Base-by-base conservation (phyloP, 2,113 vertebrate genomes). In the Pristiophorus japonicus region DNA sequence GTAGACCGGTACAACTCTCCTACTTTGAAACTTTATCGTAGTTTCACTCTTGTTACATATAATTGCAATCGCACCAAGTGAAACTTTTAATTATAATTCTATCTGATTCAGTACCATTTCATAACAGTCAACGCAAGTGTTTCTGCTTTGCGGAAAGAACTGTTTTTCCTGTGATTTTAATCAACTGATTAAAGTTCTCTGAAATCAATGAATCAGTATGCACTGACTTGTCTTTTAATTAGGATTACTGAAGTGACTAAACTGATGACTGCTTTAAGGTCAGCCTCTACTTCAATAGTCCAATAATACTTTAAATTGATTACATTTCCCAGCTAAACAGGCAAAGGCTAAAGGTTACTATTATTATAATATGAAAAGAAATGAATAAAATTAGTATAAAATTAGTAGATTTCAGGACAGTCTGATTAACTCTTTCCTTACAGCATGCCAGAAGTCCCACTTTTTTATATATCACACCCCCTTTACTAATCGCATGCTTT, bases 251-350 rank as follows among this genome's bases (percentile, higher is more conserved):
- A 91, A 91, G 16, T 63, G 38, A 18, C 59, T 62, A 91, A 90
- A 90, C 87, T 87, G 47, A 87, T 5, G 34, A 34, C 59, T 91
- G 5, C 34, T 91, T 63, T 63, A 91, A 62, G 55, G 88, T 91
- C 55, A 91, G 88, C 55, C 34, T 63, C 34, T 91, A 91, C 16
- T 18, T 62, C 88, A 91, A 63, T n/a, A 34, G 34, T 16, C 30
- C 34, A 91, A 34, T 63, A 34, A 62, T 91, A 91, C 55, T 91
- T 38, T n/a, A 62, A 91, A 91, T n/a, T 91, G 38, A n/a, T 81
- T 81, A 62, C n/a, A 62, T 6, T 63, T 91, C 34, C 30, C 4
- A 38, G 5, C 34, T 63, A n/a, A 38, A 62, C 30, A 63, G 14
- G 34, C 30, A 38, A 91, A 34, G 16, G 59, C 14, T n/a, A 62